phyloP scores from a whole-genome alignment of 2,888 invertebrate genomes.

The Chloromyia formosa region DNA sequence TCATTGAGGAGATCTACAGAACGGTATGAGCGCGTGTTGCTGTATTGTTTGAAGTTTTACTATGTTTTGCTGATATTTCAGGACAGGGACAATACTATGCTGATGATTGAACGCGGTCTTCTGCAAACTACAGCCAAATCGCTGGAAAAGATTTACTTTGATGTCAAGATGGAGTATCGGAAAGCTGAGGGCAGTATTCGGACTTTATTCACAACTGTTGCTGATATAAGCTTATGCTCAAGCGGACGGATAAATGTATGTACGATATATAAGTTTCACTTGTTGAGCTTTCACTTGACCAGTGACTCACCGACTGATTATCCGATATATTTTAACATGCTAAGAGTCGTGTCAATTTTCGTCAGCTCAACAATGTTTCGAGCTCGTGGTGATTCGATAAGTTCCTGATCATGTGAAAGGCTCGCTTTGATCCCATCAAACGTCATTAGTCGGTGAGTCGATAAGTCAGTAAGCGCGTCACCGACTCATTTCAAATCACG shows the following conservation, averaged over 20 bases:
- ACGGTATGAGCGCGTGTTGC: no score
- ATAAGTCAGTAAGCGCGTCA: no score
- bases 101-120: conserved; percentile 59
- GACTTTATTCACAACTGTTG: conserved; percentile 56
- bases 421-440: no score
- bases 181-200: conserved; percentile 57
- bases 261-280: no score
- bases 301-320: background rate
- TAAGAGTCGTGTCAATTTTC: no score
- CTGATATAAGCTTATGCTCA: conserved; percentile 59
- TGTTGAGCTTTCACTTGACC: background rate
- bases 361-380: no score
- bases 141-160: conserved; percentile 57
- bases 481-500: background rate
- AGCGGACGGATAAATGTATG: conserved; percentile 61
- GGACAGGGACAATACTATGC: conserved; percentile 53
- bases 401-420: no score
- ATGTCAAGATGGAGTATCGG: conserved; percentile 53
- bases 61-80: background rate
- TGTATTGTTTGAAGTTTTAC: conserved; percentile 39
- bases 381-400: no score
- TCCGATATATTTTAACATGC: no score
- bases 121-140: conserved; percentile 60
- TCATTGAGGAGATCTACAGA: conserved; percentile 56
- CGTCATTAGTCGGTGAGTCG: no score